These are phyloP conservation scores for Craniophora ligustri DNA, from an alignment of 2,888 invertebrate species.

Conservation along the genomic window DNA sequence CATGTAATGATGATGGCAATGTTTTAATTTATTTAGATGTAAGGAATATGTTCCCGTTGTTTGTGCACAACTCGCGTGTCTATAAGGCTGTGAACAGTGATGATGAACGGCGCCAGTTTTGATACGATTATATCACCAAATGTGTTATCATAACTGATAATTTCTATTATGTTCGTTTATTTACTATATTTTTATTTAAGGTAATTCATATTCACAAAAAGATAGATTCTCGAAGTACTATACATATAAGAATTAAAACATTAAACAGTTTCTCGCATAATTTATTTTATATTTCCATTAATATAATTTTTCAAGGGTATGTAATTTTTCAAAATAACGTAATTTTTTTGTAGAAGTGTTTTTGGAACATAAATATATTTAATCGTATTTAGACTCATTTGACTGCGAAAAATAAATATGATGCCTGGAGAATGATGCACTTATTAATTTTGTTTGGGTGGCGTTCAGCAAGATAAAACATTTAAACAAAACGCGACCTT, in stretches of 20 bases:
- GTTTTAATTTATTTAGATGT: conserved; percentile 51
- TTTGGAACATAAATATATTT: conserved; percentile 9
- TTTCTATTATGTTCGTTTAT: conserved; percentile 10
- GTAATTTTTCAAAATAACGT: conserved; percentile 1
- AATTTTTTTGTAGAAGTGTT: background rate
- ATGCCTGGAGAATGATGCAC: background rate
- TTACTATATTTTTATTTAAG: conserved; percentile 3
- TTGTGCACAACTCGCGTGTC: conserved; percentile 51
- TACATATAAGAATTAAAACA: background rate
- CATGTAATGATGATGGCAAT: conserved; percentile 50
- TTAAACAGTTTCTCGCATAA: conserved; percentile 1
- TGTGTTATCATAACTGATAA: conserved; percentile 26
- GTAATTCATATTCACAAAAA: no score
- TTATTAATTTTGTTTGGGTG: background rate
- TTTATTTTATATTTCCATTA: background rate
- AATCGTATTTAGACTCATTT: conserved; percentile 25
- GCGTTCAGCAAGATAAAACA: background rate
- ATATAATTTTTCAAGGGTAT: background rate
- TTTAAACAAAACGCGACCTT: background rate
- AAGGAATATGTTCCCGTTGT: conserved; percentile 35
- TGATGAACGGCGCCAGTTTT: conserved; percentile 63
- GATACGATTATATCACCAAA: conserved; percentile 62
- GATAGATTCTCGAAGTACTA: no score
- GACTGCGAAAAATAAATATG: conserved; percentile 7
- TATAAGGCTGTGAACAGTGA: conserved; percentile 73